These are phyloP conservation scores for Hyla sarda DNA, from an alignment of 2,113 vertebrate species.

Conservation along the genomic window DNA sequence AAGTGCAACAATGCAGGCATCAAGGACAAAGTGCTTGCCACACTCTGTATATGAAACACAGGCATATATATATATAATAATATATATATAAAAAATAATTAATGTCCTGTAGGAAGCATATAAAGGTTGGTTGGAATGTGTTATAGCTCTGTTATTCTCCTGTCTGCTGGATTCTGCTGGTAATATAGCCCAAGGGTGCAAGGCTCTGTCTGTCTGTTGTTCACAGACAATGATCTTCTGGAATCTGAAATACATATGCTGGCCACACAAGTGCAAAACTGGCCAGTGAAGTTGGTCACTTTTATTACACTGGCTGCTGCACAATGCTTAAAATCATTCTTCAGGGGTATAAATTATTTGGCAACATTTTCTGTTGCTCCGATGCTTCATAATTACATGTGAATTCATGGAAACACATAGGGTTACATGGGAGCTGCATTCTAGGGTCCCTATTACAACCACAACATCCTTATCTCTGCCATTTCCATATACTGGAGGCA, in stretches of 20 bases:
- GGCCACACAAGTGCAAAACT: not conserved
- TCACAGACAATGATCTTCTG: constrained; percentile 14
- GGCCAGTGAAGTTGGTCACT: not conserved
- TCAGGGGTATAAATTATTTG: not conserved
- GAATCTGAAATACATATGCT: constrained; percentile 18
- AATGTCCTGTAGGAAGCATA: not conserved
- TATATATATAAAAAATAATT: not conserved
- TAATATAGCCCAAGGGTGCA: constrained; percentile 25
- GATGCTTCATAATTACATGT: not conserved
- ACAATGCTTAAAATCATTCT: not conserved
- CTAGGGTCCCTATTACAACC: too few relatives aligned
- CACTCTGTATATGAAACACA: not conserved
- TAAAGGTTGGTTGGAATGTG: not conserved
- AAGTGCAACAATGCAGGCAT: not conserved
- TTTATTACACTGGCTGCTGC: not conserved
- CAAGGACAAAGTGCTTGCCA: not conserved
- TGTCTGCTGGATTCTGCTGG: constrained; percentile 15
- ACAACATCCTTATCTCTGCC: too few relatives aligned
- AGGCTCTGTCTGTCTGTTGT: not conserved
- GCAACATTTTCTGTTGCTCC: not conserved
- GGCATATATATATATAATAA: not conserved
- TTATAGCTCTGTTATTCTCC: not conserved
- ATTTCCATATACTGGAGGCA: too few relatives aligned
- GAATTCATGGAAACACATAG: not conserved
- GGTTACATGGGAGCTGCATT: too few relatives aligned